These are phyloP conservation scores for Nysson spinosus DNA, from an alignment of 2,888 invertebrate species.

Conservation along the genomic window DNA sequence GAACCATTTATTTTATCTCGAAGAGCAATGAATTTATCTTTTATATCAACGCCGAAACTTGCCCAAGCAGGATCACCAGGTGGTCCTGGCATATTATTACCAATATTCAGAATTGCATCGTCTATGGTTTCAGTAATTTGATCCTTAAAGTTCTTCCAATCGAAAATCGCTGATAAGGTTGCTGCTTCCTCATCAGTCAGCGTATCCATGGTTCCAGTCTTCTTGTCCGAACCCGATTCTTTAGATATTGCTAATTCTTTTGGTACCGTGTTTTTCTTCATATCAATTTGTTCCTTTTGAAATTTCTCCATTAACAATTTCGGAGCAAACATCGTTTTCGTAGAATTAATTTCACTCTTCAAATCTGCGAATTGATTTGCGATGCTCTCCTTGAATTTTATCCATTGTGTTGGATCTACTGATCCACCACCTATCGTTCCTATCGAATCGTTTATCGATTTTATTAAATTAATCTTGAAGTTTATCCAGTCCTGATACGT, in stretches of 20 bases:
- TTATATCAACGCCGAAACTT: slow-evolving; percentile 23
- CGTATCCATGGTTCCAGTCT: too few relatives aligned
- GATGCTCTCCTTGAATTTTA: slow-evolving; percentile 41
- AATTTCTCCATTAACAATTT: slow-evolving; percentile 14
- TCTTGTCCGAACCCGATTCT: not conserved
- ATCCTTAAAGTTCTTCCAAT: slow-evolving; percentile 47
- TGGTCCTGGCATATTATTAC: slow-evolving; percentile 36
- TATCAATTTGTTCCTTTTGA: not conserved
- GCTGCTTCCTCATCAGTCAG: too few relatives aligned
- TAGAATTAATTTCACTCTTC: slow-evolving; percentile 26
- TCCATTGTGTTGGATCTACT: slow-evolving; percentile 38
- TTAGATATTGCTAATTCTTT: slow-evolving; percentile 4
- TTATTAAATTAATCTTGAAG: slow-evolving; percentile 48
- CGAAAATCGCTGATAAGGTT: slow-evolving; percentile 25
- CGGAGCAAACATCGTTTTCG: slow-evolving; percentile 12
- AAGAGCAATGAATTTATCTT: slow-evolving; percentile 19
- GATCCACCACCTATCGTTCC: slow-evolving; percentile 32
- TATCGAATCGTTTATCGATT: slow-evolving; percentile 48
- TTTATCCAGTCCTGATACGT: slow-evolving; percentile 50
- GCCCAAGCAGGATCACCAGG: slow-evolving; percentile 48
- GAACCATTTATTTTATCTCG: slow-evolving; percentile 10
- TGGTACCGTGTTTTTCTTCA: slow-evolving; percentile 6
- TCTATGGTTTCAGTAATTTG: slow-evolving; percentile 31
- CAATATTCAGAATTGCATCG: slow-evolving; percentile 25
- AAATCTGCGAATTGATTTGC: slow-evolving; percentile 35